Evolutionary conservation across 2,888 invertebrate species (phyloP), one percentile per base, ranked within the genome.

Genomic region (Seira musarum): DNA sequence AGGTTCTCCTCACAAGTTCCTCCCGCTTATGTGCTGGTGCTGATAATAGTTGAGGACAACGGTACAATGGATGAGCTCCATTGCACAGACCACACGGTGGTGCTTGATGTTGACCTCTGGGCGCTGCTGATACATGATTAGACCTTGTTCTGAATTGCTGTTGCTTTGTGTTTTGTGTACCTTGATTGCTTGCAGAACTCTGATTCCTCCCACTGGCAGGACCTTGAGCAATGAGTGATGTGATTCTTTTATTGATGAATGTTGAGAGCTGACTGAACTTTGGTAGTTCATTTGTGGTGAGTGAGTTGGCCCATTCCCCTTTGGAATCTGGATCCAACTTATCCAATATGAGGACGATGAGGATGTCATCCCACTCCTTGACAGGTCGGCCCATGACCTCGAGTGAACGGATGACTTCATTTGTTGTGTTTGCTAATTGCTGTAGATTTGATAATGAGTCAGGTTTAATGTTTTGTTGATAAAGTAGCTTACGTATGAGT

Each of bases 251-350:
- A 0, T 61, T 57, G 1, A 81, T 3, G 40, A 72, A 81, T 1
- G 46, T 53, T 25, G n/a, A 10, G 15, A 80, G n/a, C 15, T 74
- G 73, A 10, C 49, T 22, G 21, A 64, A 57, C 10, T 73, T 57
- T 21, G 73, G 73, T n/a, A 24, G 63, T 21, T 24, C 10, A 5
- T n/a, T 46, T 1, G 65, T 61, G 0, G 8, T 30, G 0, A 53
- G 65, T 0, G 46, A 17, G 10, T 40, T 61, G 1, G 74, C 69
- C 80, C 80, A 80, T 17, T 80, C 73, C 2, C 25, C 35, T 19
- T 25, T 66, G 0, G 81, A 61, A 5, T 19, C 24, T 10, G 66
- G 22, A 53, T 76, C 76, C n/a, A 81, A 13, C 19, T 77, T 81
- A 3, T 72, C 60, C 1, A 21, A n/a, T 1, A 81, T 35, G 10